These are phyloP conservation scores for Lagopus muta DNA, from an alignment of 2,113 vertebrate genomes.

Conservation along the genomic window DNA sequence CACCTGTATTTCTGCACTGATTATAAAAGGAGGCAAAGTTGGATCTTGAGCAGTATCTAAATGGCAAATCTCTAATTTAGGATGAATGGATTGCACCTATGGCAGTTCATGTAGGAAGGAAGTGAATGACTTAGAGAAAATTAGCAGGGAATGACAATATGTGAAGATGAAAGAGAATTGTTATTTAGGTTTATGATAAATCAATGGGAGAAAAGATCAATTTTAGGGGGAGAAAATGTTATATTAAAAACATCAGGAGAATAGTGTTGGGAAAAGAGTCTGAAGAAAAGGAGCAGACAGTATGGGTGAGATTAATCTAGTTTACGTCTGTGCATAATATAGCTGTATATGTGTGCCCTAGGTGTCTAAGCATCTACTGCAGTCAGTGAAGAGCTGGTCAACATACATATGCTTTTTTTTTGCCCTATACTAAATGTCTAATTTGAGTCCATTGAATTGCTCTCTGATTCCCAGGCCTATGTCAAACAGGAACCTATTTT, in stretches of 20 bases:
- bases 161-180: background rate
- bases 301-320: background rate
- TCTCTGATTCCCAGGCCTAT: background rate
- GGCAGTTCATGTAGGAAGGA: background rate
- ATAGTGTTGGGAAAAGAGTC: background rate
- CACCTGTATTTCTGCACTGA: rapidly evolving
- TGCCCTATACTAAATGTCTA: background rate
- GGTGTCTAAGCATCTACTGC: background rate
- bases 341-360: background rate
- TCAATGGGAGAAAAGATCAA: background rate
- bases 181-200: background rate
- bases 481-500: background rate
- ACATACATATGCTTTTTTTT: background rate
- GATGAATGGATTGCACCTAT: background rate
- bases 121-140: background rate
- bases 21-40: background rate
- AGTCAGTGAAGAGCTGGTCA: background rate
- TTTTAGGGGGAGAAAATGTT: background rate
- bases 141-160: background rate
- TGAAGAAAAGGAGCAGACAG: background rate
- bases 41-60: background rate
- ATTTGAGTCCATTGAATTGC: background rate
- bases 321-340: background rate
- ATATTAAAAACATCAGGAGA: background rate
- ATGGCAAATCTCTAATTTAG: background rate